phyloP scores from a whole-genome alignment of 1,140 invertebrate genomes.

The Monomorium pharaonis region DNA sequence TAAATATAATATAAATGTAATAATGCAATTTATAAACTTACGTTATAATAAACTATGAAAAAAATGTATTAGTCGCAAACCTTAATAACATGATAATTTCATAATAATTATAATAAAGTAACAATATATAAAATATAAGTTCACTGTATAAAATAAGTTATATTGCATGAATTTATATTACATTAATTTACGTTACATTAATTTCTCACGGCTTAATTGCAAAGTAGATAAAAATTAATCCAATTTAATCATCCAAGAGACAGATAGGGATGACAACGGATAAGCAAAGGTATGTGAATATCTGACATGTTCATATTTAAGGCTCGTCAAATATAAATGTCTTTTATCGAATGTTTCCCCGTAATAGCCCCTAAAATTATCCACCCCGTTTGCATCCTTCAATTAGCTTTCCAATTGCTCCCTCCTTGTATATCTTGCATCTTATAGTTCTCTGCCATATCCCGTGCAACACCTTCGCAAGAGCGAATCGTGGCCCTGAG shows the following conservation, averaged over 20 bases:
- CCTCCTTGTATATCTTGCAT: neutral
- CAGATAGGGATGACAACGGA: neutral
- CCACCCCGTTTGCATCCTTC: neutral
- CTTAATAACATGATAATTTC: neutral
- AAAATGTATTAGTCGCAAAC: neutral
- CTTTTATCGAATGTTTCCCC: neutral
- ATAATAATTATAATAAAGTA: neutral
- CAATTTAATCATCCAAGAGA: neutral
- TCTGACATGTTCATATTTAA: neutral
- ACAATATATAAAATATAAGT: too few species aligned
- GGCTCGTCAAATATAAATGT: constrained; percentile 1
- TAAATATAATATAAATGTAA: too few species aligned
- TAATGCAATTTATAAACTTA: too few species aligned
- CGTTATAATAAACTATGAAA: neutral
- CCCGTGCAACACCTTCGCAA: neutral
- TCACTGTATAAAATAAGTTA: neutral
- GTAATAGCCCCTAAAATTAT: neutral
- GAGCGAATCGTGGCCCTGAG: constrained; percentile 3
- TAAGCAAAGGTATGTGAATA: neutral
- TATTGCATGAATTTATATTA: constrained; percentile 3
- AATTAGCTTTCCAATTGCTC: neutral
- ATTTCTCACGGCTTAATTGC: neutral
- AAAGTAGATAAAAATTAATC: neutral
- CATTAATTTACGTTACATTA: too few species aligned
- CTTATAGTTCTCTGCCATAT: neutral